Evolutionary conservation across 2,888 invertebrate species (phyloP).

Genomic region (Epirrhoe alternata): DNA sequence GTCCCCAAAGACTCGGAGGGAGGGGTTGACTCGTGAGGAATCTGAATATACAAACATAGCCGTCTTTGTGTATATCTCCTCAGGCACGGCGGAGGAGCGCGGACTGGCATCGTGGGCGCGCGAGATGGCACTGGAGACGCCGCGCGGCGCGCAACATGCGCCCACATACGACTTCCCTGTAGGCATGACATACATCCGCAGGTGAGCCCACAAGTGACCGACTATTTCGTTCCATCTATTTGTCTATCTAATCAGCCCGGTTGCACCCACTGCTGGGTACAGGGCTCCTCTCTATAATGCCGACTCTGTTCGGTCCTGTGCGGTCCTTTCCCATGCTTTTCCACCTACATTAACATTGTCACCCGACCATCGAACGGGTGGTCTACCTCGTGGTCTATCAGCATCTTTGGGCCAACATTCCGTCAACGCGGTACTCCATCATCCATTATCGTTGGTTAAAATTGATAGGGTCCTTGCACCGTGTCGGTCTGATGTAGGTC

Average conservation of each 20-base stretch:
- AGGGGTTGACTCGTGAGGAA: no score
- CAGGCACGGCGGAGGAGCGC: constrained; percentile 90
- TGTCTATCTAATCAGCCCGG: neutral
- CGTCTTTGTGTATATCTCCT: neutral
- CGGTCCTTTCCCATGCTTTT: no score
- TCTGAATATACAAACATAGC: neutral
- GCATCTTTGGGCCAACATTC: neutral
- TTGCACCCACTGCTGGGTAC: no score
- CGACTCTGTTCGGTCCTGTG: no score
- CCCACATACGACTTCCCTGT: constrained; percentile 89
- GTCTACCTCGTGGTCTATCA: no score
- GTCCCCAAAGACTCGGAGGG: no score
- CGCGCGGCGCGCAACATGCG: constrained; percentile 65
- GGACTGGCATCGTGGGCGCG: constrained; percentile 90
- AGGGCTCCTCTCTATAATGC: no score
- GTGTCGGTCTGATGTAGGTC: constrained; percentile 2
- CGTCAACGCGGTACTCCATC: neutral
- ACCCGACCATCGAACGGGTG: no score
- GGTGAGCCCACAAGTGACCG: no score
- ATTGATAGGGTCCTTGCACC: neutral
- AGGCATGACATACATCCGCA: constrained; percentile 87
- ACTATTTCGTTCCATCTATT: neutral
- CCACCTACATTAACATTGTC: no score
- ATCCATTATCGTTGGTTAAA: neutral
- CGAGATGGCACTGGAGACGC: constrained; percentile 87